phyloP scores from a whole-genome alignment of 1,140 invertebrate species.

The Lineus longissimus region DNA sequence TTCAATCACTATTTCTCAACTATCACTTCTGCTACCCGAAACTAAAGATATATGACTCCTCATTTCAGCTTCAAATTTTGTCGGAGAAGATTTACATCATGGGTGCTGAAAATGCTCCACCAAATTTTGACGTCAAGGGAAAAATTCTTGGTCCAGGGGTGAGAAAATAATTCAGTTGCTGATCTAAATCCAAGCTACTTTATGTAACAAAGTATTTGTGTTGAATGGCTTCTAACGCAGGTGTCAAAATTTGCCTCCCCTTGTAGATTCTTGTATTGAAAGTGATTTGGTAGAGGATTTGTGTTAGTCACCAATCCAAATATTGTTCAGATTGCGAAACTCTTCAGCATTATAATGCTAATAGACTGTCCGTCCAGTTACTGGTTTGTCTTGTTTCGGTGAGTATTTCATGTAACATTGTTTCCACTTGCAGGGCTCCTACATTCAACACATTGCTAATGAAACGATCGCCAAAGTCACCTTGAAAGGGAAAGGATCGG shows the following conservation, averaged over 20 bases:
- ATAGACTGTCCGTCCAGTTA: too few species aligned
- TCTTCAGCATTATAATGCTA: background rate
- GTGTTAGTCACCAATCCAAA: background rate
- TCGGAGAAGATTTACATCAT: slow-evolving; percentile 70
- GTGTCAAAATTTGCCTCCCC: too few species aligned
- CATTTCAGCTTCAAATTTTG: slow-evolving; percentile 23
- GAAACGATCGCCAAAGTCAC: slow-evolving; percentile 74
- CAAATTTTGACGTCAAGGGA: slow-evolving; percentile 69
- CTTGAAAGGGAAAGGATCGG: slow-evolving; percentile 67
- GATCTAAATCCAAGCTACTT: background rate
- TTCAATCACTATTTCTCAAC: too few species aligned
- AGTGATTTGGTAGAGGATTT: background rate
- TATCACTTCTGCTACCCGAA: too few species aligned
- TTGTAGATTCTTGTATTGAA: background rate
- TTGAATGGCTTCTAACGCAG: too few species aligned
- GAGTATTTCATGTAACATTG: too few species aligned
- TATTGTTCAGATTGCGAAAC: background rate
- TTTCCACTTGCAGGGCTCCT: slow-evolving; percentile 60
- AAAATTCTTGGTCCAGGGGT: slow-evolving; percentile 65
- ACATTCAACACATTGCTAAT: slow-evolving; percentile 71
- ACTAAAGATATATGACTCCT: too few species aligned
- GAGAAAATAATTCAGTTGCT: slow-evolving; percentile 21
- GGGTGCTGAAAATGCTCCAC: slow-evolving; percentile 71
- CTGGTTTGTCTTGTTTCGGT: too few species aligned
- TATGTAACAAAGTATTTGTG: too few species aligned